A percentile compares a stretch with the other conserved stretches of the same genome.
These are phyloP conservation scores for Probosciger aterrimus DNA, from an alignment of 2,113 vertebrate species.

Conservation along the genomic window DNA sequence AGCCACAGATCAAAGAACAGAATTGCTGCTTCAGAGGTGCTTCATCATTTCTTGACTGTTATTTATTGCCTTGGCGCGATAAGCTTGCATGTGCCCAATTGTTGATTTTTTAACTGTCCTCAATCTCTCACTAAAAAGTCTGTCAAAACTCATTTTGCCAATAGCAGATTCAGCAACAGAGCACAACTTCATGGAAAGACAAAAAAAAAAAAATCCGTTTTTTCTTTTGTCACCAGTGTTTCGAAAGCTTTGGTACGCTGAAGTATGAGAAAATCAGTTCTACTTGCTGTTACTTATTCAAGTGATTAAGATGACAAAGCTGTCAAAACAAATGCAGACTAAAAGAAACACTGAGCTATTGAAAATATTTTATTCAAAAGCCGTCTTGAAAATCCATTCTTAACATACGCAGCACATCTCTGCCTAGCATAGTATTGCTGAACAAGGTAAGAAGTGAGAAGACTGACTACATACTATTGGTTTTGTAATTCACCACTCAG, in stretches of 20 bases:
- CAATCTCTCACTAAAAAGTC: not conserved
- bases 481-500: not conserved
- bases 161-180: not conserved
- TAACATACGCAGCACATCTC: not conserved
- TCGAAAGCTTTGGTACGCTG: not conserved
- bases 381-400: not conserved
- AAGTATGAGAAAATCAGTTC: not conserved
- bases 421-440: not conserved
- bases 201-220: not conserved
- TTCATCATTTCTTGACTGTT: not conserved
- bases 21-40: not conserved
- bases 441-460: not conserved
- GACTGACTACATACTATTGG: not conserved
- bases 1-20: not conserved
- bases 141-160: not conserved
- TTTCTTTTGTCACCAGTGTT: not conserved
- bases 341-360: not conserved
- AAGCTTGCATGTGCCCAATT: not conserved
- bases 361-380: not conserved
- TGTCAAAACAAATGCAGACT: not conserved
- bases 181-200: not conserved
- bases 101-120: not conserved
- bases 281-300: not conserved
- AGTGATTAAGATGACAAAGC: not conserved
- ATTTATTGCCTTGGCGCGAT: not conserved